Conservation (phyloP, 2,113 vertebrate genomes). For the Esox niger region DNA sequence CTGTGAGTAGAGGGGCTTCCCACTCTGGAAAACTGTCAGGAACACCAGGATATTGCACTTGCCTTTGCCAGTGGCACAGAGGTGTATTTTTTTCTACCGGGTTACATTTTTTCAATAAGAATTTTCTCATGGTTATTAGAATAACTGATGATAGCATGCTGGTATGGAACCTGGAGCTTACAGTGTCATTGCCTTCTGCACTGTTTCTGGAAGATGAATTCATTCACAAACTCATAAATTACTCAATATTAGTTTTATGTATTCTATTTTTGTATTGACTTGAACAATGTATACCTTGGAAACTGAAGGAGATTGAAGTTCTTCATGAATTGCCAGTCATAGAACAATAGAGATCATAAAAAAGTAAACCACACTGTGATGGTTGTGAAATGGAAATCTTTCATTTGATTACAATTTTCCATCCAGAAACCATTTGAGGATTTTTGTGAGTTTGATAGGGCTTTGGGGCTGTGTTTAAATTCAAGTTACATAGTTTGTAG, state of each 20-base stretch:
- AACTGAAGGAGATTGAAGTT: background rate
- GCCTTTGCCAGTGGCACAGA: slow-evolving; percentile 24
- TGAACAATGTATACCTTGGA: background rate
- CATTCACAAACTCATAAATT: background rate
- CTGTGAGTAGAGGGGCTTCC: slow-evolving; percentile 41
- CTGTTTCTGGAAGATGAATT: too few relatives aligned
- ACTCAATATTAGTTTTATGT: background rate
- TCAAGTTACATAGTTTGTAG: slow-evolving; percentile 32
- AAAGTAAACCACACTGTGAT: slow-evolving; percentile 10
- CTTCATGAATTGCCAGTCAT: slow-evolving; percentile 13
- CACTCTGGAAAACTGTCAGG: slow-evolving; percentile 24
- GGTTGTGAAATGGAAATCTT: slow-evolving; percentile 18
- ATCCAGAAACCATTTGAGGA: slow-evolving; percentile 29
- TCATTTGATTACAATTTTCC: slow-evolving; percentile 18
- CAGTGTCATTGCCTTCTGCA: too few relatives aligned
- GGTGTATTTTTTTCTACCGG: slow-evolving; percentile 18
- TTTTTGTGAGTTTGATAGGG: slow-evolving; percentile 33
- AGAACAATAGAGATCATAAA: slow-evolving; percentile 8
- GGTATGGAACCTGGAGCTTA: background rate
- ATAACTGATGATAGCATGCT: background rate
- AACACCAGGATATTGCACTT: slow-evolving; percentile 27
- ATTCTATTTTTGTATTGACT: background rate
- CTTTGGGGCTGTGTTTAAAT: slow-evolving; percentile 33
- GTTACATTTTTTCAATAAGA: slow-evolving; percentile 17
- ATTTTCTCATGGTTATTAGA: slow-evolving; percentile 8